Conservation (phyloP, 2,113 vertebrate genomes). For the Pteruthius melanotis region DNA sequence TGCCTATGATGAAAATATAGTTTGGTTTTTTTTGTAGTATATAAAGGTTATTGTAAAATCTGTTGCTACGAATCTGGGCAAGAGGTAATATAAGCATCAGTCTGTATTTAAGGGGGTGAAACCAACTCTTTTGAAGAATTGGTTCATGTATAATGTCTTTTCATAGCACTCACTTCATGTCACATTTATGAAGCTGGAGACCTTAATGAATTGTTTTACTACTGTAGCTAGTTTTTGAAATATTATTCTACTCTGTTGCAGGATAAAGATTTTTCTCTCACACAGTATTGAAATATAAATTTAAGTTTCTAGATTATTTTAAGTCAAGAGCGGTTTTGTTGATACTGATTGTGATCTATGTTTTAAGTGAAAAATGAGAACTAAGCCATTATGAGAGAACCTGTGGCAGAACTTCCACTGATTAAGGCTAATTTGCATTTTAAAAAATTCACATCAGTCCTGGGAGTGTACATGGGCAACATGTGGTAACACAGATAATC, state of each 20-base stretch:
- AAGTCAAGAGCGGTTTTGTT: neutral
- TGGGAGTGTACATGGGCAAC: neutral
- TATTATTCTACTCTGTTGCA: neutral
- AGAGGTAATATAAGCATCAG: neutral
- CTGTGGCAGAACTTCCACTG: neutral
- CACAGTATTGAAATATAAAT: neutral
- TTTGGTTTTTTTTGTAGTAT: neutral
- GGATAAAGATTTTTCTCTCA: neutral
- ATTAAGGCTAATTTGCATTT: neutral
- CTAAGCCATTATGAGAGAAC: neutral
- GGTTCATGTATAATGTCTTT: neutral
- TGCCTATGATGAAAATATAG: neutral
- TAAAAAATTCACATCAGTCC: neutral
- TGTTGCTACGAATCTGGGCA: neutral
- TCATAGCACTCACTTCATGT: neutral
- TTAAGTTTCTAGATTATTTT: neutral
- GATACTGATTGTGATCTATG: neutral
- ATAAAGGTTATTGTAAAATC: neutral
- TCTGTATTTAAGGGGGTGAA: neutral
- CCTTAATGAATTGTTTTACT: neutral
- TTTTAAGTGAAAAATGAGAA: neutral
- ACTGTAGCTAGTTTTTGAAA: neutral
- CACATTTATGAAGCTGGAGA: neutral
- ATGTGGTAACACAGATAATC: neutral
- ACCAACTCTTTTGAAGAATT: neutral